These are phyloP conservation scores for Harmothoe impar DNA, from an alignment of 2,888 invertebrate genomes.

Conservation along the genomic window DNA sequence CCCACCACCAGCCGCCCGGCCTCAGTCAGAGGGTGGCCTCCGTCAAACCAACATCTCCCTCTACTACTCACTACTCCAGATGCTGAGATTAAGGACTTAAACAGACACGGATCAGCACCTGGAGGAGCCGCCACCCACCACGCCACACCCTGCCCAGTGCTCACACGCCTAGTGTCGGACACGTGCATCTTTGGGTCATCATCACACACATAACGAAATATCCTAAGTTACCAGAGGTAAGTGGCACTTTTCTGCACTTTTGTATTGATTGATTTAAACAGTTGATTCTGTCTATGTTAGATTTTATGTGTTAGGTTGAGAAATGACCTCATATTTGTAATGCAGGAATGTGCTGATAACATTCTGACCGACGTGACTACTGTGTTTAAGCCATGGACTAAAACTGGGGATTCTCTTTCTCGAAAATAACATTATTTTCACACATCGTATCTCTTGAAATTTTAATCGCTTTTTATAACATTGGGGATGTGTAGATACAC, in stretches of 20 bases:
- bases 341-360: too few relatives aligned
- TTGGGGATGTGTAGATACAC: too few relatives aligned
- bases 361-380: too few relatives aligned
- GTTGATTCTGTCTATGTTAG: too few relatives aligned
- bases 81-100: slow-evolving; percentile 38
- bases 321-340: too few relatives aligned
- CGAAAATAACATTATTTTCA: too few relatives aligned
- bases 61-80: slow-evolving; percentile 31
- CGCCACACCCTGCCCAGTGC: background rate
- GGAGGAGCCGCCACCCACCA: background rate
- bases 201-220: slow-evolving; percentile 25
- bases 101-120: background rate
- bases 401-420: too few relatives aligned
- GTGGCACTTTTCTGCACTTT: background rate
- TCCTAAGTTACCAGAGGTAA: background rate
- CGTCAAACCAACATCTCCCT: slow-evolving; percentile 49
- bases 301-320: too few relatives aligned
- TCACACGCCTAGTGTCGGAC: background rate
- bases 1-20: background rate
- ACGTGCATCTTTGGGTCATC: background rate
- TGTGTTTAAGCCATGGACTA: too few relatives aligned
- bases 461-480: too few relatives aligned
- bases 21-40: slow-evolving; percentile 29
- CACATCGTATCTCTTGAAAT: too few relatives aligned
- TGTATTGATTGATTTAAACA: background rate